Percentiles rank a stretch among this genome's conserved stretches.
phyloP scores from a whole-genome alignment of 2,888 invertebrate species.

The Liposcelis brunnea region DNA sequence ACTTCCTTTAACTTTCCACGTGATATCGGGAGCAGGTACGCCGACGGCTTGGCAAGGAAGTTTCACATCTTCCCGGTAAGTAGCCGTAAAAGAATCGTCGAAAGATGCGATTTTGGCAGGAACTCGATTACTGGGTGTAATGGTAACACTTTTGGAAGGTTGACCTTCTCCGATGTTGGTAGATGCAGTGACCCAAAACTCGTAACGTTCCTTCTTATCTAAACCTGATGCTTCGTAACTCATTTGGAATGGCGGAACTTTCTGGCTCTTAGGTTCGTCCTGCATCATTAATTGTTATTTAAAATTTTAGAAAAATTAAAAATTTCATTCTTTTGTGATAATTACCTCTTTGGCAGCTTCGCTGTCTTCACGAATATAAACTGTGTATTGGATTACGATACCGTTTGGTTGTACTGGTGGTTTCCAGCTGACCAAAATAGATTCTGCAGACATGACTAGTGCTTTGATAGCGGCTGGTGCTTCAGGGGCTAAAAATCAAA shows the following conservation, averaged over 20 bases:
- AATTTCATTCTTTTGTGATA: too few relatives aligned
- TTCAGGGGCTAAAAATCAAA: constrained; percentile 56
- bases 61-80: constrained; percentile 80
- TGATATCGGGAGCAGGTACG: constrained; percentile 72
- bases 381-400: constrained; percentile 79
- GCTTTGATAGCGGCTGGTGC: constrained; percentile 87
- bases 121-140: constrained; percentile 69
- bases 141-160: constrained; percentile 68
- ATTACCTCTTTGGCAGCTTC: constrained; percentile 23
- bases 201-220: constrained; percentile 64
- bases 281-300: constrained; percentile 11
- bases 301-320: constrained; percentile 9
- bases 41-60: constrained; percentile 86
- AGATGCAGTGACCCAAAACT: constrained; percentile 89
- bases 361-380: constrained; percentile 38
- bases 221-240: constrained; percentile 75
- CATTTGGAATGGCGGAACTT: constrained; percentile 63
- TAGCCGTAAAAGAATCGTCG: constrained; percentile 81
- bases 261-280: constrained; percentile 23
- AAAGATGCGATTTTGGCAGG: constrained; percentile 91
- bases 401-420: constrained; percentile 87
- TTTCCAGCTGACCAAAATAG: constrained; percentile 86
- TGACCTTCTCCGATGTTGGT: constrained; percentile 90
- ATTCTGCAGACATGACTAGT: constrained; percentile 76
- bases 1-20: constrained; percentile 75